phyloP scores from a whole-genome alignment of 2,797 vertebrate genomes.

The Platyrinchus mystaceus region DNA sequence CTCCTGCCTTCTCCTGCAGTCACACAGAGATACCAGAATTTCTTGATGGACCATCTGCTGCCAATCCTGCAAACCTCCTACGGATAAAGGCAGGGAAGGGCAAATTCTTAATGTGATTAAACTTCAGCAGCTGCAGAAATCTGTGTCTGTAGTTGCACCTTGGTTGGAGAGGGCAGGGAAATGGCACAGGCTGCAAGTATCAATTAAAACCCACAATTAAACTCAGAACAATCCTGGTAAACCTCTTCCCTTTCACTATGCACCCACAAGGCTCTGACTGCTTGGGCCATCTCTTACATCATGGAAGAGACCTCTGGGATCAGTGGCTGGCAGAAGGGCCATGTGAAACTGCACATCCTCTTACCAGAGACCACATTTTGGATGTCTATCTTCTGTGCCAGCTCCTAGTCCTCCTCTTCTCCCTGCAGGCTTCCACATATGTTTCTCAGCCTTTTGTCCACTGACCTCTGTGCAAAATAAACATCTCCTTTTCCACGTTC shows the following conservation, averaged over 20 bases:
- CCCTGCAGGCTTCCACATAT: not conserved
- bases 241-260: not conserved
- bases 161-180: not conserved
- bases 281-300: not conserved
- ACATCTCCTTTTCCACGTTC: not conserved
- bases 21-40: not conserved
- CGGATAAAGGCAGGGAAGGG: not conserved
- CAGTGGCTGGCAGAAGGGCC: not conserved
- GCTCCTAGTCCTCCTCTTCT: not conserved
- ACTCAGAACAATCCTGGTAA: not conserved
- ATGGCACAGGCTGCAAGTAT: not conserved
- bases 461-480: not conserved
- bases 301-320: not conserved
- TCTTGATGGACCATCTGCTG: not conserved
- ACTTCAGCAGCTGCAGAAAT: not conserved
- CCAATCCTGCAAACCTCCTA: not conserved
- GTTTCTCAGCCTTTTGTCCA: not conserved
- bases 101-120: not conserved
- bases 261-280: not conserved
- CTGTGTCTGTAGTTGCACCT: not conserved
- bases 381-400: not conserved
- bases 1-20: not conserved
- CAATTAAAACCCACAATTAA: not conserved
- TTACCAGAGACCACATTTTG: not conserved
- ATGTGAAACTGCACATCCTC: rapidly evolving